These are phyloP conservation scores for Conopomorpha cramerella DNA, from an alignment of 1,140 invertebrate genomes.

Conservation along the genomic window DNA sequence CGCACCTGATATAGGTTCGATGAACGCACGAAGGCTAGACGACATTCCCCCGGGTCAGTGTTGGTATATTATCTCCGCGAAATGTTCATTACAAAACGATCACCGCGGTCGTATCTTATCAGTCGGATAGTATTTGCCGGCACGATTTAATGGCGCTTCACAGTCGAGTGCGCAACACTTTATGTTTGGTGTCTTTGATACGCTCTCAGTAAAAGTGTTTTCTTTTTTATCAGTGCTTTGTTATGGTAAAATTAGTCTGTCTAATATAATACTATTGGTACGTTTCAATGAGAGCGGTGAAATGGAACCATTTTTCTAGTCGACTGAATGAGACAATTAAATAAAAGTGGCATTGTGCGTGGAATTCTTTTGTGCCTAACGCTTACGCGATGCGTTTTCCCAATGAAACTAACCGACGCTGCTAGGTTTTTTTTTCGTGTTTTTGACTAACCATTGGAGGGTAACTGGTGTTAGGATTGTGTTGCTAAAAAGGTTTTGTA, in stretches of 20 bases:
- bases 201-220: slow-evolving; percentile 13
- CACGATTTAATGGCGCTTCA: slow-evolving; percentile 17
- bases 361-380: too few relatives aligned
- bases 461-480: too few relatives aligned
- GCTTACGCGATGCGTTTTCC: too few relatives aligned
- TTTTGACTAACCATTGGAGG: too few relatives aligned
- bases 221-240: slow-evolving; percentile 13
- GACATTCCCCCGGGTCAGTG: slow-evolving; percentile 34
- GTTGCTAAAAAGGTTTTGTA: too few relatives aligned
- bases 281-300: too few relatives aligned
- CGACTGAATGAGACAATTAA: too few relatives aligned
- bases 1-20: slow-evolving; percentile 17
- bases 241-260: slow-evolving; percentile 8
- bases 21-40: slow-evolving; percentile 22
- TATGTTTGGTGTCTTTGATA: slow-evolving; percentile 14
- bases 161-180: slow-evolving; percentile 15
- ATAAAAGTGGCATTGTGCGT: too few relatives aligned
- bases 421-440: too few relatives aligned
- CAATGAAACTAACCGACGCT: too few relatives aligned
- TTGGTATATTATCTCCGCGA: slow-evolving; percentile 5
- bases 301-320: too few relatives aligned
- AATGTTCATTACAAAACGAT: slow-evolving; percentile 8
- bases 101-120: slow-evolving; percentile 49
- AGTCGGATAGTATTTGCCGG: slow-evolving; percentile 7
- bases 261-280: too few relatives aligned